Evolutionary conservation across 37 sponge, comb jelly and placozoan genomes (phyloP), one percentile per base, ranked within the genome.

Genomic region (Diacarnus erythraeanus): DNA sequence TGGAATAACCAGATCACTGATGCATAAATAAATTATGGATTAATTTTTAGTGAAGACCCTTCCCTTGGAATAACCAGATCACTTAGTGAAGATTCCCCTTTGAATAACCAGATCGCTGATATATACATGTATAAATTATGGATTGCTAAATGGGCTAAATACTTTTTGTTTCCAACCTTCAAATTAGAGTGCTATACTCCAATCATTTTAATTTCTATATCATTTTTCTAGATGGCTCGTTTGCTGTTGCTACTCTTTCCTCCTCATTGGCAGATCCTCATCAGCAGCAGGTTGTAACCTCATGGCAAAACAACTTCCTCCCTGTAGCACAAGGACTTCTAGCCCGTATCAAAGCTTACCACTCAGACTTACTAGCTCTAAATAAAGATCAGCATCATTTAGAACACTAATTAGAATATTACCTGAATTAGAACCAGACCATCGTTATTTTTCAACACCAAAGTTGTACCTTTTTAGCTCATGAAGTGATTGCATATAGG

Each of bases 261-360:
- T 20, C 59, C 33, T 8, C 44, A 12, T 33, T 29, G 31, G 65
- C 63, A 2, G 69, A 59, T 18, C 63, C 71, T 21, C 67, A 25
- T 2, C 66, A 65, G 63, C 81, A 65, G 38, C 33, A 38, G 21
- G 29, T 79, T 25, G 27, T 72, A 4, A n/a, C 22, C 6, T 29
- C 57, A 9, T 94, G 95, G 95, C 75, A 60, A 44, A 69, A 34
- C 20, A 83, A 94, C 31, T 94, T 94, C 59, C 54, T 80, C 33
- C 95, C 95, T 1, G 90, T 92, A 9, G 93, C 86, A 27, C 61
- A 59, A 10, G 30, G n/a, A 8, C 74, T 94, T 9, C 59, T 94
- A 41, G 68, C 58, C 5, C 74, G 85, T 30, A 70, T 93, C 31
- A 23, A 73, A 44, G 23, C 54, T 17, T 59, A 80, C 60, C 51